A percentile compares a stretch with the other conserved stretches of the same genome.
These are phyloP conservation scores for Diaphora mendica DNA, from an alignment of 2,888 invertebrate species.

Conservation along the genomic window DNA sequence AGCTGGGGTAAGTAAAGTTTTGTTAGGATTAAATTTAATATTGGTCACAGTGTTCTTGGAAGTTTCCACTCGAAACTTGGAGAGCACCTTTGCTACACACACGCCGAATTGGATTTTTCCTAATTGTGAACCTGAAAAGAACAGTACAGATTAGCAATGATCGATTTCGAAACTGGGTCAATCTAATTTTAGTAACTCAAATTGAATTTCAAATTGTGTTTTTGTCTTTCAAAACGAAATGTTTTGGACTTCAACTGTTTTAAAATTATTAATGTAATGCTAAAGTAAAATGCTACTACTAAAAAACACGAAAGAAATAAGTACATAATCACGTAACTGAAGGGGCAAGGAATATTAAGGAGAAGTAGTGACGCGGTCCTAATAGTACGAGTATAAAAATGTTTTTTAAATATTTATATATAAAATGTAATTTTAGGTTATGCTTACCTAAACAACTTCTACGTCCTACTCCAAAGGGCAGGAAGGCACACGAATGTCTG, in stretches of 20 bases:
- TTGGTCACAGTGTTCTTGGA: conserved; percentile 51
- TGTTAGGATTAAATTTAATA: conserved; percentile 51
- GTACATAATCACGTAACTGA: background rate
- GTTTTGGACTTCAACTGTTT: background rate
- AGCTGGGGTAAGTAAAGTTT: conserved; percentile 48
- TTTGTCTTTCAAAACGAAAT: too few species aligned
- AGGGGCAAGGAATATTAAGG: background rate
- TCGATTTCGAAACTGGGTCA: background rate
- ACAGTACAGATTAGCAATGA: background rate
- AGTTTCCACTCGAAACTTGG: conserved; percentile 58
- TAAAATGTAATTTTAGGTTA: background rate
- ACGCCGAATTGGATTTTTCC: conserved; percentile 61
- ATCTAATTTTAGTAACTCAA: background rate
- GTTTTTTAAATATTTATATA: background rate
- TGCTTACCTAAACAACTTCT: conserved; percentile 76
- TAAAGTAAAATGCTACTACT: background rate
- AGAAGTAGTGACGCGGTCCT: background rate
- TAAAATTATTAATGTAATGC: background rate
- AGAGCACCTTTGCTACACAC: conserved; percentile 56
- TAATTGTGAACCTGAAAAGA: conserved; percentile 57
- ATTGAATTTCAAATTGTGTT: too few species aligned
- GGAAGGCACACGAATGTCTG: conserved; percentile 67
- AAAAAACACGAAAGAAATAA: background rate
- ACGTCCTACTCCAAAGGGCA: conserved; percentile 78
- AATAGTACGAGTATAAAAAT: background rate